A percentile compares a stretch with the other conserved stretches of the same genome.
Evolutionary conservation across 2,113 vertebrate genomes (phyloP).

Genomic region (Papio anubis): DNA sequence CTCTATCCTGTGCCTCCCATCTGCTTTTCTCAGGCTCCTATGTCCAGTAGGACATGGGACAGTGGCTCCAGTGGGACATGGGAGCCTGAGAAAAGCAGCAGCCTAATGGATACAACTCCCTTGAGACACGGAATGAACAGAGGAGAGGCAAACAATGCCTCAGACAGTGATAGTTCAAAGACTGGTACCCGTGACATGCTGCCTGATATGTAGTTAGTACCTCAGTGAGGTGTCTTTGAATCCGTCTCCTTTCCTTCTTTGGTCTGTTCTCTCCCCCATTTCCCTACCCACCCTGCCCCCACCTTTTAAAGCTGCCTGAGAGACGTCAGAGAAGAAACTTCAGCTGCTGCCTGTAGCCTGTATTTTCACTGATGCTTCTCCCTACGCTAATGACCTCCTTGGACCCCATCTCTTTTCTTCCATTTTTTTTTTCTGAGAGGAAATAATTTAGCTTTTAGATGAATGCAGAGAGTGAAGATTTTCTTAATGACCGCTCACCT

Average conservation of each 20-base stretch:
- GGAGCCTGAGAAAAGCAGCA: not conserved
- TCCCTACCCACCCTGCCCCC: accelerated
- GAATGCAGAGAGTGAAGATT: not conserved
- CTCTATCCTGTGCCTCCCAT: not conserved
- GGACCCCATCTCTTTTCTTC: not conserved
- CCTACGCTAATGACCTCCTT: not conserved
- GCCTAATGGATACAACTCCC: not conserved
- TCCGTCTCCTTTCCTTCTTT: not conserved
- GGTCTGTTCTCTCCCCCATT: not conserved
- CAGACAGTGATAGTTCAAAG: not conserved
- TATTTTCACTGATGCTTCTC: not conserved
- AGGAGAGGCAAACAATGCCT: not conserved
- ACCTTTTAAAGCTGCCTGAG: not conserved
- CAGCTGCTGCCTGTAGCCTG: not conserved
- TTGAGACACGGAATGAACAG: not conserved
- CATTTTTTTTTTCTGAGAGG: not conserved
- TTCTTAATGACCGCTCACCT: not conserved
- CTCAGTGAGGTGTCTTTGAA: not conserved
- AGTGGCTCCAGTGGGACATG: no score
- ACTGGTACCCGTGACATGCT: no score
- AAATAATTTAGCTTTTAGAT: not conserved
- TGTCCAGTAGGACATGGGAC: no score
- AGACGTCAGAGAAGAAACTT: not conserved
- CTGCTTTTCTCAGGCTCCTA: not conserved
- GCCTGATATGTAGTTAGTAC: not conserved